Evolutionary conservation across 2,797 vertebrate species (phyloP), one percentile per base, ranked within the genome.

Genomic region (Gambusia yucatana): DNA sequence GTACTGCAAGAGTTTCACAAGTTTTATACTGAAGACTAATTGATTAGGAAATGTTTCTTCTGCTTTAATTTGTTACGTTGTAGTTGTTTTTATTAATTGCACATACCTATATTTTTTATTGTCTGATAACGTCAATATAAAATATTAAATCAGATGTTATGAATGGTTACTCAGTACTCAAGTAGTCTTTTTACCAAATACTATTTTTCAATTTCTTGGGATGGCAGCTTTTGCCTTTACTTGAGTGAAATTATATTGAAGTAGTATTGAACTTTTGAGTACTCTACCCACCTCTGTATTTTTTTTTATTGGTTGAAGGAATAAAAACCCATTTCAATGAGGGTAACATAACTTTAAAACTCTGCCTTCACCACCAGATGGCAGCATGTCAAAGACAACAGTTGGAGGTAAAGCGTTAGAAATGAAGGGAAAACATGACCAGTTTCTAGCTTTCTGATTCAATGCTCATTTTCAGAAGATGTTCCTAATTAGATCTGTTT

Each of bases 301-400:
- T 28, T 6, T 6, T 33, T 61, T 61, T 33, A 16, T 33, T 30
- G 30, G 16, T 20, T 22, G 3, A 17, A 65, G 61, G 17, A 65
- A 65, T 65, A 39, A 22, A 65, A 36, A 22, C 17, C 2, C 61
- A 65, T 36, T 36, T 65, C 14, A 65, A 41, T 69, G 39, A 10
- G 57, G 4, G 3, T n/a, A 67, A 67, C 36, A 16, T 25, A 67
- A 10, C 9, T 67, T 9, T 7, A 65, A 69, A 25, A 43, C 22
- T 69, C 10, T 69, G 8, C 11, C 4, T 9, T 76, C 1, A 30
- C 1, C 89, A 87, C 80, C 0, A 87, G 84, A 85, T 77, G 80
- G 81, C 39, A 28, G 25, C 36, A 63, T 57, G 25, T 28, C 16
- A 13, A 52, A 28, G 50, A n/a, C n/a, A 74, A 39, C 8, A 14